Evolutionary conservation across 2,888 invertebrate genomes (phyloP).

Genomic region (Deilephila elpenor): DNA sequence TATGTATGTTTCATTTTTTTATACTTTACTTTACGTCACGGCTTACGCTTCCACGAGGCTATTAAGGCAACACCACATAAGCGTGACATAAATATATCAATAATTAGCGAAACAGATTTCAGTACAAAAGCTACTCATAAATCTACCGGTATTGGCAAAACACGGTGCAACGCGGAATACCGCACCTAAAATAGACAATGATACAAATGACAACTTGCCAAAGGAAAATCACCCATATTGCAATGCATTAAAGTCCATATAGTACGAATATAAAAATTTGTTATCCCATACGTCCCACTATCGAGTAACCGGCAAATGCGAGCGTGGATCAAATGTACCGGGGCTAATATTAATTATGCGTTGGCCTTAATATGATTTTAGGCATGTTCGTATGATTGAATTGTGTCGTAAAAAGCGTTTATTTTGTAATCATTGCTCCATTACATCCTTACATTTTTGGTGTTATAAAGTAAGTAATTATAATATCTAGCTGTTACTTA

Average conservation of each 20-base stretch:
- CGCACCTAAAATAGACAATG: conserved; percentile 20
- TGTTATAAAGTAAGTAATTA: not conserved
- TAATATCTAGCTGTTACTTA: no score
- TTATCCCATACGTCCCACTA: conserved; percentile 22
- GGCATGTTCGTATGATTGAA: not conserved
- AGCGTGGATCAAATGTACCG: conserved; percentile 31
- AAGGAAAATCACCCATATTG: conserved; percentile 21
- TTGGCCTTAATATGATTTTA: conserved; percentile 12
- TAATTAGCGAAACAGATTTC: conserved; percentile 33
- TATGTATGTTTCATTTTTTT: no score
- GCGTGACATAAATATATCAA: conserved; percentile 22
- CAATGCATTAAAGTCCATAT: not conserved
- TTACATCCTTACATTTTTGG: not conserved
- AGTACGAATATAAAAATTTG: conserved; percentile 12
- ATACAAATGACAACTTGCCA: not conserved
- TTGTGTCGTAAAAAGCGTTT: not conserved
- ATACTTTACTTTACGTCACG: no score
- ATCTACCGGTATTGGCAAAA: conserved; percentile 32
- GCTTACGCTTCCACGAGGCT: no score
- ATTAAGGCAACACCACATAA: not conserved
- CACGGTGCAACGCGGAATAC: conserved; percentile 26
- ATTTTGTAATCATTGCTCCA: not conserved
- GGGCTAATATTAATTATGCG: conserved; percentile 11
- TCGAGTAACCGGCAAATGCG: conserved; percentile 30
- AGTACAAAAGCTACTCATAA: conserved; percentile 29